Conservation (phyloP, 2,888 invertebrate genomes). For the Epirrita christyi region DNA sequence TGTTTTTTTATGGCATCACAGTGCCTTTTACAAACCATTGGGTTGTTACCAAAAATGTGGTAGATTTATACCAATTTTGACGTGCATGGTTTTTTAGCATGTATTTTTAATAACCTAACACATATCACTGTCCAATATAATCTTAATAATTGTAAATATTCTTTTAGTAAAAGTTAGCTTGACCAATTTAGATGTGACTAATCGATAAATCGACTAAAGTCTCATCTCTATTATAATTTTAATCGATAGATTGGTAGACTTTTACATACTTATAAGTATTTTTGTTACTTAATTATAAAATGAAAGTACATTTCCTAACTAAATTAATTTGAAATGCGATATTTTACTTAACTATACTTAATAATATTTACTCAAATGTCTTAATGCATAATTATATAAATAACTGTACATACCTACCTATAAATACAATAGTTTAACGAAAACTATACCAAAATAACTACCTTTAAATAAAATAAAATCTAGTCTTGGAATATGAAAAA, state of each 20-base stretch:
- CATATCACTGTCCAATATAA: constrained; percentile 39
- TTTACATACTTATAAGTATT: not conserved
- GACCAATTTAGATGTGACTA: constrained; percentile 17
- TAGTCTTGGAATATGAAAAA: constrained; percentile 29
- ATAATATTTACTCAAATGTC: constrained; percentile 2
- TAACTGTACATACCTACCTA: constrained; percentile 1
- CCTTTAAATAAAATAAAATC: constrained; percentile 33
- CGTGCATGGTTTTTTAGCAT: constrained; percentile 48
- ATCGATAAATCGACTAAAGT: constrained; percentile 4
- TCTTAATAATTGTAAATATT: constrained; percentile 25
- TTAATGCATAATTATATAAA: constrained; percentile 1
- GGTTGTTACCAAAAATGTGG: constrained; percentile 44
- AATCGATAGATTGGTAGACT: not conserved
- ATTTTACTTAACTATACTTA: not conserved
- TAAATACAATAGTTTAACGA: constrained; percentile 20
- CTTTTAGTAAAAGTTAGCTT: constrained; percentile 6
- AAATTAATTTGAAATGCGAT: not conserved
- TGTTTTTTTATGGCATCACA: constrained; percentile 4
- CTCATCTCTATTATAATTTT: not conserved
- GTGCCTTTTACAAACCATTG: constrained; percentile 17
- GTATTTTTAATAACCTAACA: constrained; percentile 43
- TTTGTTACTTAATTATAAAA: not conserved
- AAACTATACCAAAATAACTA: constrained; percentile 39
- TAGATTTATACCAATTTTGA: constrained; percentile 31
- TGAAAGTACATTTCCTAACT: not conserved